These are phyloP conservation scores for Apodemia hepburni DNA, from an alignment of 2,888 invertebrate species.

Conservation along the genomic window DNA sequence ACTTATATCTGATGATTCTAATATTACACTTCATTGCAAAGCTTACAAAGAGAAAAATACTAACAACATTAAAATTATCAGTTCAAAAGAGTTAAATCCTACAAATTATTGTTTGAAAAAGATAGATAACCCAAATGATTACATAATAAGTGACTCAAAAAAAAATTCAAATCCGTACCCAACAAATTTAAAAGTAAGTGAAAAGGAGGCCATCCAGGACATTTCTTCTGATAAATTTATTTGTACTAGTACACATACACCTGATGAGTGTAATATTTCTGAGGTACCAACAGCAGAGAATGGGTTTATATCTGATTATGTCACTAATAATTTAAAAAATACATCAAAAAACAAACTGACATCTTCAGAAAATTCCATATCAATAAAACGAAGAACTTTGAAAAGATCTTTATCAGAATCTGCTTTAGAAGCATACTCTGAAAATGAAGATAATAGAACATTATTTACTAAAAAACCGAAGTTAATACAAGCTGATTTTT, in stretches of 20 bases:
- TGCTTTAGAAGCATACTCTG: slow-evolving; percentile 41
- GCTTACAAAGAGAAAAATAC: too few species aligned
- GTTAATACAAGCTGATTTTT: slow-evolving; percentile 43
- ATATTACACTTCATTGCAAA: too few species aligned
- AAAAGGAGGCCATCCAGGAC: background rate
- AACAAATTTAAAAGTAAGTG: background rate
- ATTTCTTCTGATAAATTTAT: background rate
- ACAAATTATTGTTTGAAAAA: background rate
- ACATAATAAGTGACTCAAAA: background rate
- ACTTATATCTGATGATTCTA: background rate
- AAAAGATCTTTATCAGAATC: slow-evolving; percentile 69
- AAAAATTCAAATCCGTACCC: background rate
- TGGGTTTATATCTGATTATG: background rate
- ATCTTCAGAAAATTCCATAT: background rate
- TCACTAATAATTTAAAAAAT: background rate
- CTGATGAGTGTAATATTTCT: background rate
- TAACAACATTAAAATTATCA: background rate
- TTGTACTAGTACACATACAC: background rate
- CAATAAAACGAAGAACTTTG: slow-evolving; percentile 33
- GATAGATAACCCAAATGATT: background rate
- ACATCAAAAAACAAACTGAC: background rate
- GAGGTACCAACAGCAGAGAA: background rate
- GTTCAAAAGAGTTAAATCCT: background rate
- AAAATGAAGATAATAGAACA: slow-evolving; percentile 24
- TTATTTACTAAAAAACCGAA: slow-evolving; percentile 46